Conservation (phyloP, 2,888 invertebrate genomes). For the Metacarcinus magister region DNA sequence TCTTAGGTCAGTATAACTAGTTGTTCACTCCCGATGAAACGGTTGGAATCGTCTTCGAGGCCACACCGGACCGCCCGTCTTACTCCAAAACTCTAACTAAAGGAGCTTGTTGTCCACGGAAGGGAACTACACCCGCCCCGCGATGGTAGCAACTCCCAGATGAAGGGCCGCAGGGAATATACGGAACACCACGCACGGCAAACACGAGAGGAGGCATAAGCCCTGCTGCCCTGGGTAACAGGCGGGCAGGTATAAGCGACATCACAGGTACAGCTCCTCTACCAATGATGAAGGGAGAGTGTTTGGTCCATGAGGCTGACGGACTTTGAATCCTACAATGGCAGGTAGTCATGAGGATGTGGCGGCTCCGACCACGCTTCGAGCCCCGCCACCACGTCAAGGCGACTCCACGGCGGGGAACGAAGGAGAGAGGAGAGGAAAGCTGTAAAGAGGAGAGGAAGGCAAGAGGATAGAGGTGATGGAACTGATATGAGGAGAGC, state of each 20-base stretch:
- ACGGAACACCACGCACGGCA: not conserved
- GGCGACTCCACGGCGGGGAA: not conserved
- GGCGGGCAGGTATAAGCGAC: not conserved
- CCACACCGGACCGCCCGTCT: too few species aligned
- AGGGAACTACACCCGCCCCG: too few species aligned
- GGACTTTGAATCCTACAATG: not conserved
- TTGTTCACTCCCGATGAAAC: too few species aligned
- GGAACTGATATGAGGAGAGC: too few species aligned
- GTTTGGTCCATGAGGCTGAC: conserved; percentile 12
- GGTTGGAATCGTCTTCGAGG: too few species aligned
- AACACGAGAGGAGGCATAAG: conserved; percentile 5
- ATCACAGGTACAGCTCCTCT: not conserved
- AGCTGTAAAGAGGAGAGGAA: too few species aligned
- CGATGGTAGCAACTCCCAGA: too few species aligned
- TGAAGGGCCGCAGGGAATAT: not conserved
- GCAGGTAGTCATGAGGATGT: not conserved
- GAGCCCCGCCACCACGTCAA: not conserved
- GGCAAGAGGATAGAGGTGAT: too few species aligned
- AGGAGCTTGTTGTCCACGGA: too few species aligned
- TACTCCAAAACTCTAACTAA: too few species aligned
- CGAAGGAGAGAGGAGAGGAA: too few species aligned
- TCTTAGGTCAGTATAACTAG: too few species aligned
- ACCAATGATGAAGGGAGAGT: not conserved
- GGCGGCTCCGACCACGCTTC: not conserved
- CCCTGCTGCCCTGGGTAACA: not conserved